These are phyloP conservation scores for Python bivittatus DNA, from an alignment of 2,113 vertebrate species.

Conservation along the genomic window DNA sequence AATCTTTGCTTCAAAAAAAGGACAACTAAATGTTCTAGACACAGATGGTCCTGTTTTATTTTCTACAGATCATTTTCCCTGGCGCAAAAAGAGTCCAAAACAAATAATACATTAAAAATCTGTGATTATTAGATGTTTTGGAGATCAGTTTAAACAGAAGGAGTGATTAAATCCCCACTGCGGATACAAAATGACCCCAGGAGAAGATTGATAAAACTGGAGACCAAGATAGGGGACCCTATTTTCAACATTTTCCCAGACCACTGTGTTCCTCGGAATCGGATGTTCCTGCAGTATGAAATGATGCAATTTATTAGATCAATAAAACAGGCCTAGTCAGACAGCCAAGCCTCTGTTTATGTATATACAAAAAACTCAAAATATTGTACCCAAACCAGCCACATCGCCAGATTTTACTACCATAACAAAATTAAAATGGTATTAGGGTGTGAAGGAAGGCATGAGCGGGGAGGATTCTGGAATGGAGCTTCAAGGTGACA, in stretches of 20 bases:
- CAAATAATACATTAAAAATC: too few relatives aligned
- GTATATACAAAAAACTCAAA: background rate
- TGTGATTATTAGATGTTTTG: conserved; percentile 52
- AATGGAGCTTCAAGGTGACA: too few relatives aligned
- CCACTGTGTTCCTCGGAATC: background rate
- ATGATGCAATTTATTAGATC: background rate
- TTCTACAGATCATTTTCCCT: background rate
- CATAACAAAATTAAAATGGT: too few relatives aligned
- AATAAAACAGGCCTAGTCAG: conserved; percentile 22
- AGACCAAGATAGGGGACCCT: conserved; percentile 11
- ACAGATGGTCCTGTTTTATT: background rate
- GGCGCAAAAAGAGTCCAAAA: conserved; percentile 25
- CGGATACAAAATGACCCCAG: conserved; percentile 42
- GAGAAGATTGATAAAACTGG: conserved; percentile 58
- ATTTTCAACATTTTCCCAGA: too few relatives aligned
- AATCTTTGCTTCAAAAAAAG: conserved; percentile 35
- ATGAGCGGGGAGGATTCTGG: too few relatives aligned
- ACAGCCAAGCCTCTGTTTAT: too few relatives aligned
- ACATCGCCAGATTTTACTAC: background rate
- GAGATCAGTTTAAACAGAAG: conserved; percentile 61
- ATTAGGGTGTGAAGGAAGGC: too few relatives aligned
- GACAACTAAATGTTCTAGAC: conserved; percentile 25
- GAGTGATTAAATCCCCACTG: conserved; percentile 45
- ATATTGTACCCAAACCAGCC: background rate
- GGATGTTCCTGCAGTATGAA: background rate